Base-by-base conservation (phyloP, 2,888 invertebrate genomes). In the Caenorhabditis angaria region DNA sequence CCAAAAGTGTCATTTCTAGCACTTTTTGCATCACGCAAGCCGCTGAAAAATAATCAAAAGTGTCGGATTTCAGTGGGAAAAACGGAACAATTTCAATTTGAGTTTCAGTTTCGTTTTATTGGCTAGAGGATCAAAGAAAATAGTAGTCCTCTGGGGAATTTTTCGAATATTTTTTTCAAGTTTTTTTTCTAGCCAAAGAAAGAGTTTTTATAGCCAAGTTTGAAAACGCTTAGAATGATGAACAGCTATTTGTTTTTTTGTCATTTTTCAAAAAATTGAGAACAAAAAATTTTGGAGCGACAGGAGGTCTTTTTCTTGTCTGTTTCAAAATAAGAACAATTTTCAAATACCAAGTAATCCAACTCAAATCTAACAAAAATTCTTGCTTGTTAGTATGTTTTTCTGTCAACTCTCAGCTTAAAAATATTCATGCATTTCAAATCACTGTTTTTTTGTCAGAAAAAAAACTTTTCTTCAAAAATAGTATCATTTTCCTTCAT, bases 151-250 rank as follows among this genome's bases (percentile, higher is more conserved):
- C 41, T 14, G 6, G 41, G 41, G 41, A 41, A 18, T 41, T 18
- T 18, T 41, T n/a, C n/a, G 14, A 41, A 12, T 41, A 41, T 41
- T 41, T 41, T 41, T 41, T 41, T 41, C 41, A 18, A 41, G 41
- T 41, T 41, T 41, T 41, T 41, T 41, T 14, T 41, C 41, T 12
- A 3, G 5, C 6, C 6, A 41, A 14, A 41, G 41, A n/a, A n/a
- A n/a, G n/a, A n/a, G n/a, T n/a, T n/a, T n/a, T 41, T 41, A 41
- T 41, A 41, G 41, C 18, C 41, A 41, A 41, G 41, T 41, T 41
- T 5, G n/a, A n/a, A n/a, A n/a, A n/a, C n/a, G 32, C 12, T 41
- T 6, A 41, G 41, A 41, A 41, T 41, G 41, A 41, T 41, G 41
- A 41, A 41, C 41, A 41, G 41, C 41, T 41, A 41, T 12, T 18